phyloP scores from a whole-genome alignment of 2,113 vertebrate species.

The Dascyllus trimaculatus region DNA sequence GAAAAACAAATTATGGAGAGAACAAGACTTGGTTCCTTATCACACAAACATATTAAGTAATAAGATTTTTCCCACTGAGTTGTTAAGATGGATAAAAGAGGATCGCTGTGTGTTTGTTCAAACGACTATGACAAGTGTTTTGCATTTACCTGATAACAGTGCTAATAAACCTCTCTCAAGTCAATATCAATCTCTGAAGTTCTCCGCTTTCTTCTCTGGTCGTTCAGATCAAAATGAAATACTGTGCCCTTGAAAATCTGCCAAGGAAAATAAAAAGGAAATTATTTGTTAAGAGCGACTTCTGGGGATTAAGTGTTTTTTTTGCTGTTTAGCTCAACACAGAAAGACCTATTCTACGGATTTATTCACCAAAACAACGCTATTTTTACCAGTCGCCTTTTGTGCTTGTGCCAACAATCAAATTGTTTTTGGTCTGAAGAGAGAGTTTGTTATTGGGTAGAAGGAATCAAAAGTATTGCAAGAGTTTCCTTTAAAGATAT shows the following conservation, averaged over 20 bases:
- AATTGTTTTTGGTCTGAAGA: slow-evolving; percentile 25
- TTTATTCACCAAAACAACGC: slow-evolving; percentile 26
- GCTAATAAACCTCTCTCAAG: slow-evolving; percentile 74
- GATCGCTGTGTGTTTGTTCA: slow-evolving; percentile 66
- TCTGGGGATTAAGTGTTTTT: slow-evolving; percentile 68
- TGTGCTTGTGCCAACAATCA: slow-evolving; percentile 3
- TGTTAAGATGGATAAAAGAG: slow-evolving; percentile 66
- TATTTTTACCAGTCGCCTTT: neutral
- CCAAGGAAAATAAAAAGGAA: slow-evolving; percentile 63
- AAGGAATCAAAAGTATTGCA: neutral
- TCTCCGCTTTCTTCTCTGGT: slow-evolving; percentile 42
- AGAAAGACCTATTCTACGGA: slow-evolving; percentile 34
- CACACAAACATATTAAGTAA: slow-evolving; percentile 62
- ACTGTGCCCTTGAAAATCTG: slow-evolving; percentile 67
- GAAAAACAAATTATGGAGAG: slow-evolving; percentile 46
- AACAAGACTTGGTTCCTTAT: slow-evolving; percentile 64
- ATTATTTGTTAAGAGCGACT: slow-evolving; percentile 61
- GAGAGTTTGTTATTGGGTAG: slow-evolving; percentile 2
- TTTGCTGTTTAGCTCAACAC: slow-evolving; percentile 42
- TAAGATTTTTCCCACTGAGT: slow-evolving; percentile 55
- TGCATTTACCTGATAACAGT: slow-evolving; percentile 78
- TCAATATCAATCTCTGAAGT: slow-evolving; percentile 55
- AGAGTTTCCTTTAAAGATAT: neutral
- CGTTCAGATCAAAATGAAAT: slow-evolving; percentile 63
- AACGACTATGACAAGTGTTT: slow-evolving; percentile 68